A percentile compares a stretch with the other conserved stretches of the same genome.
These are phyloP conservation scores for Smithornis capensis DNA, from an alignment of 2,113 vertebrate genomes.

Conservation along the genomic window DNA sequence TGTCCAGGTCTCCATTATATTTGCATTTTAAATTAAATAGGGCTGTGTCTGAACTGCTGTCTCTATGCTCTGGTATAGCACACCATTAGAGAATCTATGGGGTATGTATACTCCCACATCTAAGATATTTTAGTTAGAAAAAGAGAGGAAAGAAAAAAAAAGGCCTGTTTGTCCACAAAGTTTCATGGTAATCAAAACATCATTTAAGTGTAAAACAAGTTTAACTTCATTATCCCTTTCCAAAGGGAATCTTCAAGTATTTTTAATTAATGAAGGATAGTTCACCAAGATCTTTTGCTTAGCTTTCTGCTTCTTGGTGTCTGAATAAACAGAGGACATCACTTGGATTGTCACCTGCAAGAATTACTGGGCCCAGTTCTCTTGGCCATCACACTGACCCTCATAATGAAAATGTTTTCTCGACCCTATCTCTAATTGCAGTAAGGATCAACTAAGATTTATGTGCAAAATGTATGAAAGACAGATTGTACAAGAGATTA, in stretches of 20 bases:
- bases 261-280: not conserved
- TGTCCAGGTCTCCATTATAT: not conserved
- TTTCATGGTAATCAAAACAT: not conserved
- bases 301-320: not conserved
- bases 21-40: not conserved
- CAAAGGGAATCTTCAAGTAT: not conserved
- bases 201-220: not conserved
- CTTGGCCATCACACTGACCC: not conserved
- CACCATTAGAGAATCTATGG: not conserved
- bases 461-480: not conserved
- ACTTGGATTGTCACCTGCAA: not conserved
- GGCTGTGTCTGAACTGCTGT: not conserved
- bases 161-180: not conserved
- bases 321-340: not conserved
- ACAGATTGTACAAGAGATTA: constrained; percentile 5
- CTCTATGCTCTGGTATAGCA: not conserved
- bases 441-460: not conserved
- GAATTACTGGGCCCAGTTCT: not conserved
- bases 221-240: not conserved
- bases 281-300: not conserved
- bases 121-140: not conserved
- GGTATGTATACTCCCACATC: not conserved
- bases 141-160: not conserved
- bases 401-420: not conserved
- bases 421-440: not conserved